A percentile compares a stretch with the other conserved stretches of the same genome.
Conservation (phyloP, 1,140 invertebrate species). For the Drosophila neocordata region DNA sequence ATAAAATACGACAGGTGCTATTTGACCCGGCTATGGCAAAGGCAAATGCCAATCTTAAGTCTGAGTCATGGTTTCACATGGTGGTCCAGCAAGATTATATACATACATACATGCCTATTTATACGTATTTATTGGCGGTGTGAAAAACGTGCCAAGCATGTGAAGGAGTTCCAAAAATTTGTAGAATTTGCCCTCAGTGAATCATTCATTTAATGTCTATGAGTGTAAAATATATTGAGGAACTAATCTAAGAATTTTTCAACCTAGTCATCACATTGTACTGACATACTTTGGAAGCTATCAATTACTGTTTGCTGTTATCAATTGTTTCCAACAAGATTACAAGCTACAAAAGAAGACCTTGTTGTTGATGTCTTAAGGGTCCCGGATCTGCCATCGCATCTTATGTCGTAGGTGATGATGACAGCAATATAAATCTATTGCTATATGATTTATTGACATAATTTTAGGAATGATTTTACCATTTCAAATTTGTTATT, state of each 20-base stretch:
- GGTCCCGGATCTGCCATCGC: background rate
- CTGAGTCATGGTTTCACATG: constrained; percentile 36
- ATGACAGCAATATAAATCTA: background rate
- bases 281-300: background rate
- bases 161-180: constrained; percentile 20
- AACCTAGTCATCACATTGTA: background rate
- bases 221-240: background rate
- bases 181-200: background rate
- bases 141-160: constrained; percentile 46
- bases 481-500: constrained; percentile 35
- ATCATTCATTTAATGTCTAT: background rate
- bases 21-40: constrained; percentile 22
- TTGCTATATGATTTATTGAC: constrained; percentile 48
- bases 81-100: constrained; percentile 32
- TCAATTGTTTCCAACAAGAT: background rate
- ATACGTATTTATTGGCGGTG: constrained; percentile 13
- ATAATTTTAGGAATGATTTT: constrained; percentile 47
- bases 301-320: background rate
- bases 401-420: background rate
- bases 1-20: constrained; percentile 18
- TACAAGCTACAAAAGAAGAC: background rate
- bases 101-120: constrained; percentile 1
- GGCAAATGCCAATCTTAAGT: constrained; percentile 18
- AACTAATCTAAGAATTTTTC: background rate
- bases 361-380: background rate